Evolutionary conservation across 1,140 invertebrate genomes (phyloP), one percentile per base, ranked within the genome.

Genomic region (Drosophila pandora): DNA sequence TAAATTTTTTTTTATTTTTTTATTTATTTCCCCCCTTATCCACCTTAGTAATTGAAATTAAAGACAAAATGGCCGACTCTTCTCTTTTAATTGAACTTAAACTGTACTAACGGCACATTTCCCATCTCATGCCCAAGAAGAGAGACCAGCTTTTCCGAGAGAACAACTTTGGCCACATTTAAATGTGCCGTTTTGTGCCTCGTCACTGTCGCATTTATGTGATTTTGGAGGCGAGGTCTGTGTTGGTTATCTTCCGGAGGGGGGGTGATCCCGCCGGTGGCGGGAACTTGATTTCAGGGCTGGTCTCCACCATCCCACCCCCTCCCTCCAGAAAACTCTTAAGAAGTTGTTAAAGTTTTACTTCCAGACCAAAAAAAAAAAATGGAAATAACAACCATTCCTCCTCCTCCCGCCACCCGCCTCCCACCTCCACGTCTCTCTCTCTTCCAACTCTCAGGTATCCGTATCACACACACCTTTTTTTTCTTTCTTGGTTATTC

Each of bases 321-420:
- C 48, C 22, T 60, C 78, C 34, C 60, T 30, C 48, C 30, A n/a
- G 3, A 39, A 25, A 48, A 23, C 55, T 81, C 79, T 78, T 73
- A 72, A 72, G 79, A 82, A 83, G 79, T 82, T 83, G 79, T 83
- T 83, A 81, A 81, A 81, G 78, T 81, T 75, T 79, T 79, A 78
- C 49, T 41, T 61, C 55, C 49, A 65, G 60, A 69, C 25, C 47
- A 37, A 41, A 47, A 62, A 32, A 39, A 57, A 39, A 64, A 32
- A 55, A 45, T 41, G n/a, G 6, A 57, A 53, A 62, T 47, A 69
- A 69, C 43, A 69, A 69, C 65, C 63, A 78, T 39, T 87, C 54
- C 37, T 32, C 17, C 13, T 28, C 23, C 45, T 65, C 13, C 23
- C 63, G 17, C 17, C 17, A 17, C 17, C 17, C 17, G 1, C 17